Conservation (phyloP, 1,140 invertebrate species). For the Drosophila trapezifrons region DNA sequence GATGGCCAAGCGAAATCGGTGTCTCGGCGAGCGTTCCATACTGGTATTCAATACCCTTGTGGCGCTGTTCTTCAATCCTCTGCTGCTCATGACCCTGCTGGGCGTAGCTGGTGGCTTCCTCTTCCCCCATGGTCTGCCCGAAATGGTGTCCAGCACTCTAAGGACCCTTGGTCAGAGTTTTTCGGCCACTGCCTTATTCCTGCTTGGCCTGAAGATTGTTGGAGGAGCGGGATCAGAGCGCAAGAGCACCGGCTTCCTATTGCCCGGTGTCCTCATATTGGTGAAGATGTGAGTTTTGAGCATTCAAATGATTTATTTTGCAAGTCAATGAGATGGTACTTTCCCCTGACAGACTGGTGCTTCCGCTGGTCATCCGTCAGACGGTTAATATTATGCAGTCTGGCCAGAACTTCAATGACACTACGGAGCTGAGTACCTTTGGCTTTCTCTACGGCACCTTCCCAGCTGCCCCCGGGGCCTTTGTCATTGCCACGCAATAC, state of each 20-base stretch:
- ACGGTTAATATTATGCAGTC: slow-evolving; percentile 90
- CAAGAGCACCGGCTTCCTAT: slow-evolving; percentile 84
- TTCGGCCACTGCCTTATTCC: slow-evolving; percentile 94
- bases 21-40: slow-evolving; percentile 80
- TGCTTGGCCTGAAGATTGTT: slow-evolving; percentile 96
- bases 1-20: slow-evolving; percentile 63
- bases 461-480: slow-evolving; percentile 96
- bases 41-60: slow-evolving; percentile 85
- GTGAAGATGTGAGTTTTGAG: slow-evolving; percentile 90
- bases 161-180: slow-evolving; percentile 94
- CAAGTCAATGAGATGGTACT: slow-evolving; percentile 3
- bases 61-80: slow-evolving; percentile 93
- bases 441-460: slow-evolving; percentile 98
- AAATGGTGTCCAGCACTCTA: slow-evolving; percentile 90
- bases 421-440: slow-evolving; percentile 93
- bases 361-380: slow-evolving; percentile 95
- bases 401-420: slow-evolving; percentile 89
- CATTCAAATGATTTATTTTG: neutral
- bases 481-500: slow-evolving; percentile 96
- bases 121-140: slow-evolving; percentile 91
- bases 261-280: slow-evolving; percentile 93
- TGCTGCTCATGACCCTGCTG: slow-evolving; percentile 96
- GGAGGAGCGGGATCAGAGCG: slow-evolving; percentile 89
- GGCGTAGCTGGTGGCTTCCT: slow-evolving; percentile 94
- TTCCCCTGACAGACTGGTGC: slow-evolving; percentile 87